Conservation (phyloP, 2,113 vertebrate genomes). For the Aspiorhynchus laticeps region DNA sequence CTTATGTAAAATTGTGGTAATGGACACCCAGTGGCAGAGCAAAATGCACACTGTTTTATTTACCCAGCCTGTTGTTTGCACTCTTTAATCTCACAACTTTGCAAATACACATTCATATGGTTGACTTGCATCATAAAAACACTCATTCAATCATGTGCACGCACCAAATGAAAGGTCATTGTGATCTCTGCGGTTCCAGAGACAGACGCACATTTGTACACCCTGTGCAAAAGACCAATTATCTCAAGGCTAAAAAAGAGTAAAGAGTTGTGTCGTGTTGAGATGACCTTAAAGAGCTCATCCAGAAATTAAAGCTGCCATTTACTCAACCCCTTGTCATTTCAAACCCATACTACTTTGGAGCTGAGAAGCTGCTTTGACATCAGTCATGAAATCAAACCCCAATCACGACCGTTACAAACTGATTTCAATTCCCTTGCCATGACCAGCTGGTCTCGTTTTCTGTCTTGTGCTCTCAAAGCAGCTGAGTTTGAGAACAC, state of each 20-base stretch:
- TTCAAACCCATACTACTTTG: not conserved
- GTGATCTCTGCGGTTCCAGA: not conserved
- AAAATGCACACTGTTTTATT: slow-evolving; percentile 14
- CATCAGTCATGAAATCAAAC: slow-evolving; percentile 10
- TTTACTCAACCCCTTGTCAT: not conserved
- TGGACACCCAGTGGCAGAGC: slow-evolving; percentile 17
- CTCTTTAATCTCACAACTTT: slow-evolving; percentile 15
- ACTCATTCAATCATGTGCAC: not conserved
- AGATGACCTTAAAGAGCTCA: not conserved
- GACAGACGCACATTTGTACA: not conserved
- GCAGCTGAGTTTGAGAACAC: slow-evolving; percentile 53
- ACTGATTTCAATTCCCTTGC: slow-evolving; percentile 3
- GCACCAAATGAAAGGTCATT: not conserved
- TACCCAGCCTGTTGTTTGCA: slow-evolving; percentile 9
- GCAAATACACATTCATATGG: slow-evolving; percentile 1
- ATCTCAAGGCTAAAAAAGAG: not conserved
- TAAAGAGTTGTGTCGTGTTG: not conserved
- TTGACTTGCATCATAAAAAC: slow-evolving; percentile 4
- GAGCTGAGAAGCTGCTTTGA: not conserved
- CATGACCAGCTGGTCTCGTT: slow-evolving; percentile 3
- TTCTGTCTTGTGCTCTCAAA: slow-evolving; percentile 13
- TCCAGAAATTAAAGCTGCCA: not conserved
- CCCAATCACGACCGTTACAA: not conserved
- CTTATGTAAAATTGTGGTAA: slow-evolving; percentile 39
- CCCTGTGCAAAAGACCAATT: not conserved